Base-by-base conservation (phyloP, 1,140 invertebrate genomes). In the Glomeris maerens region DNA sequence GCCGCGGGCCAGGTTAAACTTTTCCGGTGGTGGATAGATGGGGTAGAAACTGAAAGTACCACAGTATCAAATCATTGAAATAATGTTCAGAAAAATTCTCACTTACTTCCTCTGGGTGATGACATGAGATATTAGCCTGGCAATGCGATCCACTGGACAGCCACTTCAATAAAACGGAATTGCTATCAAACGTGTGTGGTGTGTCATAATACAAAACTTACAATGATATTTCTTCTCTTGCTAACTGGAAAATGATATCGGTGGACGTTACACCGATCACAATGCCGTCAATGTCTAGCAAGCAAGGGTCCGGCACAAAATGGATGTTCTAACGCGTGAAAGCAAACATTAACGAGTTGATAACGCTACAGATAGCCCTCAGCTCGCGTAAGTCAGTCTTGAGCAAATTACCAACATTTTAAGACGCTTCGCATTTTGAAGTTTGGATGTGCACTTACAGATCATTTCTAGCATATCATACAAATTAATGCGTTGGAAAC, bases 171-270 rank as follows among this genome's bases (percentile, higher is more conserved):
- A 57, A 28, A 13, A 41, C 38, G 23, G 27, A 42, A 20, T 41
- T 51, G 31, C 5, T 14, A 20, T 17, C 25, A 7, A 20, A 52
- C 7, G 10, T 5, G 4, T 13, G 40, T 52, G 17, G 5, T 17
- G 7, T 31, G 38, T 3, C 47, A 14, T 21, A n/a, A n/a, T n/a
- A n/a, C n/a, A n/a, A n/a, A n/a, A n/a, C 77, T 78, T 72, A 86
- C 83, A 69, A 62, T 10, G 74, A 72, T 55, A 89, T 74, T 71
- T 92, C 87, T 59, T 84, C 74, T 54, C 78, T 77, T 25, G 79
- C 75, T 10, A 92, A 62, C 62, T 90, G 83, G 68, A 84, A 79
- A 1, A 92, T 61, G 40, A 83, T 70, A 66, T 95, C 90, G 0
- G 80, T 79, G 14, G 87, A 81, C 1, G 85, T 91, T 1, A 83